Conservation (phyloP, 2,113 vertebrate genomes). For the Eublepharis macularius region DNA sequence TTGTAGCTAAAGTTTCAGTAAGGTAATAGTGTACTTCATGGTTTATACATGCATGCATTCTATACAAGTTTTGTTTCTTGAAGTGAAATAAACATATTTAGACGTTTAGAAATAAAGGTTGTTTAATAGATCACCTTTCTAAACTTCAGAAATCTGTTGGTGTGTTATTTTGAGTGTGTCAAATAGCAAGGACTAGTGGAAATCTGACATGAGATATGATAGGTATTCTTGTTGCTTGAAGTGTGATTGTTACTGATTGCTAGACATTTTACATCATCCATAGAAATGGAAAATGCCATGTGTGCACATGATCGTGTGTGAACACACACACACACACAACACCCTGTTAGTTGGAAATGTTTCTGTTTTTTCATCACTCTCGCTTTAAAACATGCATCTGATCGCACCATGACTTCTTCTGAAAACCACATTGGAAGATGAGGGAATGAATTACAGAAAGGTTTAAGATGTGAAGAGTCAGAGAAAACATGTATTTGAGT, state of each 20-base stretch:
- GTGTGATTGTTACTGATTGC: slow-evolving; percentile 59
- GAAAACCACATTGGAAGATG: slow-evolving; percentile 63
- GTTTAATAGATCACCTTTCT: slow-evolving; percentile 29
- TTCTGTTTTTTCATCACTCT: slow-evolving; percentile 73
- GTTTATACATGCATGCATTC: not conserved
- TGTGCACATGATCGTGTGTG: too few relatives aligned
- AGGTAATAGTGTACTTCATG: not conserved
- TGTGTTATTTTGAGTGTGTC: slow-evolving; percentile 31
- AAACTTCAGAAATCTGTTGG: slow-evolving; percentile 44
- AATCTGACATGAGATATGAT: slow-evolving; percentile 18
- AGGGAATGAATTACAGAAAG: slow-evolving; percentile 67
- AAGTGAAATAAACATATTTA: not conserved
- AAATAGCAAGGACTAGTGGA: slow-evolving; percentile 36
- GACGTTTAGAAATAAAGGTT: slow-evolving; percentile 25
- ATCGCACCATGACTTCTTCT: slow-evolving; percentile 70
- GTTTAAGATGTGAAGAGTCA: slow-evolving; percentile 51
- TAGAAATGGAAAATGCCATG: slow-evolving; percentile 70
- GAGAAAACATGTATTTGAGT: slow-evolving; percentile 58
- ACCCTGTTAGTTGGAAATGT: slow-evolving; percentile 66
- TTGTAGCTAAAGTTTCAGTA: not conserved
- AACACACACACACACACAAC: too few relatives aligned
- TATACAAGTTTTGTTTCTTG: not conserved
- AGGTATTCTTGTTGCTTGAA: slow-evolving; percentile 38
- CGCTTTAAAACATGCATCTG: slow-evolving; percentile 76
- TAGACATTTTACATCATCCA: slow-evolving; percentile 65